These are phyloP conservation scores for Murina feae DNA, from an alignment of 2,113 vertebrate genomes.

Conservation along the genomic window DNA sequence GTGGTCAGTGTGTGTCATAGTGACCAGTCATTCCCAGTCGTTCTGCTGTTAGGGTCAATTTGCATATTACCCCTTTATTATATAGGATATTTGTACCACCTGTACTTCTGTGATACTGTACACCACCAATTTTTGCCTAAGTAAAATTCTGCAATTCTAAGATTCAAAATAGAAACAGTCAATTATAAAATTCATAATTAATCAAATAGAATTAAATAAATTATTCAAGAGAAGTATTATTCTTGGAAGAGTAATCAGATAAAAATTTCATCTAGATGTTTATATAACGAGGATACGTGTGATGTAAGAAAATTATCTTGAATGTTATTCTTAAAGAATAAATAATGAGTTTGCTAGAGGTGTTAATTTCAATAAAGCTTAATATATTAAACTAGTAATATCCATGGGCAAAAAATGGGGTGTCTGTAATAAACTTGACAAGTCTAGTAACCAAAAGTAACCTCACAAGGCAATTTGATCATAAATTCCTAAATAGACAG, in stretches of 20 bases:
- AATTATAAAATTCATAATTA: background rate
- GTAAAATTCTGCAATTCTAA: background rate
- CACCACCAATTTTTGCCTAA: background rate
- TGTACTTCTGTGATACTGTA: background rate
- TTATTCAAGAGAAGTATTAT: background rate
- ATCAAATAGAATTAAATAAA: background rate
- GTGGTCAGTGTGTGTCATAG: too few relatives aligned
- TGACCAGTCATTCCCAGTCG: too few relatives aligned
- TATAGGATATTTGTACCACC: rapidly evolving
- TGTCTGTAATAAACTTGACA: background rate
- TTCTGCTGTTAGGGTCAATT: too few relatives aligned
- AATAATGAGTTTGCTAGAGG: background rate
- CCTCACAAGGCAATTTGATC: background rate
- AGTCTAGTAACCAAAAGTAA: background rate
- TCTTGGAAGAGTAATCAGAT: background rate
- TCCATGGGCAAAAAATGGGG: background rate
- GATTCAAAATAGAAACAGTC: background rate
- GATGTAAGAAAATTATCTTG: background rate
- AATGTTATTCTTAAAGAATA: background rate
- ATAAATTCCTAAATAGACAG: background rate
- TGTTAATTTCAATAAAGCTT: background rate
- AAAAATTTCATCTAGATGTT: background rate
- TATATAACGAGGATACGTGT: background rate
- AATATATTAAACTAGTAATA: background rate
- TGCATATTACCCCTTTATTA: too few relatives aligned